Evolutionary conservation across 2,888 invertebrate genomes (phyloP).

Genomic region (Psococerastis gibbosa): DNA sequence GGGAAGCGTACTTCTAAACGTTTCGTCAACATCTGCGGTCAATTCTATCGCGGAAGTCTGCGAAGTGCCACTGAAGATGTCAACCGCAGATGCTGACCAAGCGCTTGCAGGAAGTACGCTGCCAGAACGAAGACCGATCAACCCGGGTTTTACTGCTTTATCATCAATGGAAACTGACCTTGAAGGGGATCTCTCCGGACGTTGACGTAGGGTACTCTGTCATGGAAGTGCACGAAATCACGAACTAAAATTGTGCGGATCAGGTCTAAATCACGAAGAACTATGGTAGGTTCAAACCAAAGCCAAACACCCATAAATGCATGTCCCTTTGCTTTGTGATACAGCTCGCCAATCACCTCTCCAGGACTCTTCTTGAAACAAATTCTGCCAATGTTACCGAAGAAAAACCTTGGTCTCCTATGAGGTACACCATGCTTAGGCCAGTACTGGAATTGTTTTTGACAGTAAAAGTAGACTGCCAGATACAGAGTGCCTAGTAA

Average conservation of each 20-base stretch:
- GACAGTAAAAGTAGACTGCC: conserved; percentile 9
- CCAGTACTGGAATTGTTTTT: conserved; percentile 13
- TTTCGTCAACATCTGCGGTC: too few species aligned
- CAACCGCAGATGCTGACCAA: too few species aligned
- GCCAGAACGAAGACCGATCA: too few species aligned
- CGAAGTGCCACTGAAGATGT: too few species aligned
- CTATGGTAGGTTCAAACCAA: conserved; percentile 33
- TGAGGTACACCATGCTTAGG: conserved; percentile 10
- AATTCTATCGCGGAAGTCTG: too few species aligned
- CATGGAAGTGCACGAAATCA: conserved; percentile 43
- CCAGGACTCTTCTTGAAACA: not conserved
- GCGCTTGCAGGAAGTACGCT: too few species aligned
- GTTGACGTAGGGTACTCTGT: conserved; percentile 41
- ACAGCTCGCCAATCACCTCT: not conserved
- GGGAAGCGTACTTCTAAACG: too few species aligned
- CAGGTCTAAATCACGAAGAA: conserved; percentile 40
- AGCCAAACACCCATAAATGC: conserved; percentile 1
- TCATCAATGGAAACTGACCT: too few species aligned
- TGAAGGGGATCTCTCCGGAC: conserved; percentile 39
- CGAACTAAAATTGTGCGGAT: conserved; percentile 35
- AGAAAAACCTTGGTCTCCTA: conserved; percentile 6
- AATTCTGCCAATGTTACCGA: conserved; percentile 9
- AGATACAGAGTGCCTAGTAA: too few species aligned
- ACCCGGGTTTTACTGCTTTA: too few species aligned
- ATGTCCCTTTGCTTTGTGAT: not conserved